Conservation (phyloP, 2,888 invertebrate genomes). For the Agapetus fuscipes region DNA sequence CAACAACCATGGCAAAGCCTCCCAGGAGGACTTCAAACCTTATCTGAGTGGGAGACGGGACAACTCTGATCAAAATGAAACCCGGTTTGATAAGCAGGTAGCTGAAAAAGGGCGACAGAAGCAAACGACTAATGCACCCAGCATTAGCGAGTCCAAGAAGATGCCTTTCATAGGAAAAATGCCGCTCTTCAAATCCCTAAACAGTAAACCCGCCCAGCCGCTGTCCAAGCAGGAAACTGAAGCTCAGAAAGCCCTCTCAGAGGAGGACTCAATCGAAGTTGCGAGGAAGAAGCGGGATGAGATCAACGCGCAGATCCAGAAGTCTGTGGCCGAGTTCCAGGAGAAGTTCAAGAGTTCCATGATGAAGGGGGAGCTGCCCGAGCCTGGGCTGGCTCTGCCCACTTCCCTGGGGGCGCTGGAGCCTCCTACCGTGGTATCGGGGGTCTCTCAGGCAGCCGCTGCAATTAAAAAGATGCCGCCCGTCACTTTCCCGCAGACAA, state of each 20-base stretch:
- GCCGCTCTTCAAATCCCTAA: constrained; percentile 60
- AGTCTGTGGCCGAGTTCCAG: constrained; percentile 44
- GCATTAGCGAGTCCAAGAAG: constrained; percentile 54
- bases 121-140: constrained; percentile 30
- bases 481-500: constrained; percentile 20
- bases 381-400: constrained; percentile 27
- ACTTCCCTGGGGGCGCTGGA: constrained; percentile 23
- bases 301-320: constrained; percentile 47
- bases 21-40: constrained; percentile 24
- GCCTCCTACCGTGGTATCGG: constrained; percentile 23
- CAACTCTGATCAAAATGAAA: constrained; percentile 31
- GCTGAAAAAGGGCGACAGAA: constrained; percentile 18
- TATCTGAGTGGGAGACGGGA: constrained; percentile 23
- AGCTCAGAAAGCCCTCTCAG: constrained; percentile 25
- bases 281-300: constrained; percentile 35
- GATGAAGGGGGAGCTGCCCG: constrained; percentile 28
- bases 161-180: constrained; percentile 79
- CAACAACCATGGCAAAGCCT: too few relatives aligned
- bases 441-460: constrained; percentile 21
- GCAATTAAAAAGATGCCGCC: constrained; percentile 11
- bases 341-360: constrained; percentile 32
- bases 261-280: constrained; percentile 38
- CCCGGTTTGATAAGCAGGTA: constrained; percentile 24
- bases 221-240: constrained; percentile 26
- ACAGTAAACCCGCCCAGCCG: constrained; percentile 26